phyloP scores from a whole-genome alignment of 2,888 invertebrate genomes.

The Lymantria dispar region DNA sequence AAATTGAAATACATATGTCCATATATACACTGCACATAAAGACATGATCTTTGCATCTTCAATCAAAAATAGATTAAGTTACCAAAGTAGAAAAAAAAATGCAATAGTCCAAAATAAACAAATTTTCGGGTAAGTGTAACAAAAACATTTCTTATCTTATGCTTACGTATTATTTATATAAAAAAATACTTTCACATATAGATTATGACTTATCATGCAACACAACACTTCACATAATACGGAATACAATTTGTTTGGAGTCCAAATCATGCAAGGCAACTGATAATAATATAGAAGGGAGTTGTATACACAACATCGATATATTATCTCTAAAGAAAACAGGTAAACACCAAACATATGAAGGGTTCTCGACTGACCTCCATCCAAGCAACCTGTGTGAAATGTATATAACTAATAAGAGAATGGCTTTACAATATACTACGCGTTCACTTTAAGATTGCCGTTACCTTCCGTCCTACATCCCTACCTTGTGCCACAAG shows the following conservation, averaged over 20 bases:
- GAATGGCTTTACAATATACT: constrained; percentile 12
- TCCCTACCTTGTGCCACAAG: too few species aligned
- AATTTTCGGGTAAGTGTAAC: too few species aligned
- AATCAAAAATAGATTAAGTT: too few species aligned
- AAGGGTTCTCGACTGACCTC: constrained; percentile 78
- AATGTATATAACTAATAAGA: constrained; percentile 54
- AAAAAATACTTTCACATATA: background rate
- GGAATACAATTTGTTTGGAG: constrained; percentile 8
- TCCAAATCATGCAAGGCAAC: constrained; percentile 24
- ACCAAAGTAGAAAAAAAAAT: too few species aligned
- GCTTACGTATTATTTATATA: too few species aligned
- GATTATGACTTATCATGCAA: constrained; percentile 27
- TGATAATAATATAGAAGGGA: constrained; percentile 11
- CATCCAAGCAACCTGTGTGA: constrained; percentile 84
- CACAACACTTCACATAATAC: constrained; percentile 16
- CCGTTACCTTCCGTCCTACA: too few species aligned
- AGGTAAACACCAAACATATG: constrained; percentile 48
- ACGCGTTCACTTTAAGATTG: too few species aligned
- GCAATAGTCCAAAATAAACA: too few species aligned
- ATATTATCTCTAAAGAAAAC: constrained; percentile 29
- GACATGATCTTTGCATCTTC: too few species aligned
- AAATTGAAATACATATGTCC: too few species aligned
- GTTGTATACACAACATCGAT: constrained; percentile 40
- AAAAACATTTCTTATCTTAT: too few species aligned
- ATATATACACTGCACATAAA: too few species aligned